Conservation (phyloP, 2,888 invertebrate species). For the Sturmia bella region DNA sequence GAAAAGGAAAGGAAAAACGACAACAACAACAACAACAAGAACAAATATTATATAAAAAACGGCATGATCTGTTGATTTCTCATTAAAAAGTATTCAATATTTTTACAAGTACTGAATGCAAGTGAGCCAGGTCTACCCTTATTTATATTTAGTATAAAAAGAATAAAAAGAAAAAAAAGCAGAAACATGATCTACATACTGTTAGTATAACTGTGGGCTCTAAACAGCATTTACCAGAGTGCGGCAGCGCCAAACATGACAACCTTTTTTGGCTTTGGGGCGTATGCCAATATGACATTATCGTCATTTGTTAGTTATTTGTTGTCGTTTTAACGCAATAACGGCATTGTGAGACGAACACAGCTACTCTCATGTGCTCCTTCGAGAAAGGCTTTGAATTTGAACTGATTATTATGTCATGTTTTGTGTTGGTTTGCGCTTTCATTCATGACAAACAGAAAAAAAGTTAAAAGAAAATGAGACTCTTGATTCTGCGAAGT, state of each 20-base stretch:
- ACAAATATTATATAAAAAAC: slow-evolving; percentile 10
- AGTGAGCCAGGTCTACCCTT: slow-evolving; percentile 57
- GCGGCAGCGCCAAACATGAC: slow-evolving; percentile 67
- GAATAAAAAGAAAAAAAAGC: slow-evolving; percentile 17
- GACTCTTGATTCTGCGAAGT: slow-evolving; percentile 31
- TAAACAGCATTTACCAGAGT: slow-evolving; percentile 61
- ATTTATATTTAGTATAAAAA: too few relatives aligned
- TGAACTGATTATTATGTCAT: slow-evolving; percentile 54
- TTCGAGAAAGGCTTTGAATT: not conserved
- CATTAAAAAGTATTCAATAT: slow-evolving; percentile 52
- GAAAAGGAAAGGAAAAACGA: slow-evolving; percentile 28
- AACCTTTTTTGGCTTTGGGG: slow-evolving; percentile 68
- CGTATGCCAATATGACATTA: slow-evolving; percentile 68
- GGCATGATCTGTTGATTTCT: slow-evolving; percentile 54
- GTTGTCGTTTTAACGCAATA: slow-evolving; percentile 59
- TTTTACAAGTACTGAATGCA: slow-evolving; percentile 34
- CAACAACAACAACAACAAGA: too few relatives aligned
- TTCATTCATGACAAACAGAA: slow-evolving; percentile 30
- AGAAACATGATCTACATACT: slow-evolving; percentile 45
- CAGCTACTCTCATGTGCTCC: slow-evolving; percentile 12
- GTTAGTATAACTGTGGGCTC: slow-evolving; percentile 52
- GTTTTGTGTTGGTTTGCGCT: slow-evolving; percentile 25
- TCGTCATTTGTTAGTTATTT: slow-evolving; percentile 60
- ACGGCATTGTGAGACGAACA: slow-evolving; percentile 46
- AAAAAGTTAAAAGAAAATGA: slow-evolving; percentile 9